Conservation (phyloP, 1,140 invertebrate genomes). For the Drosophila mauritiana region DNA sequence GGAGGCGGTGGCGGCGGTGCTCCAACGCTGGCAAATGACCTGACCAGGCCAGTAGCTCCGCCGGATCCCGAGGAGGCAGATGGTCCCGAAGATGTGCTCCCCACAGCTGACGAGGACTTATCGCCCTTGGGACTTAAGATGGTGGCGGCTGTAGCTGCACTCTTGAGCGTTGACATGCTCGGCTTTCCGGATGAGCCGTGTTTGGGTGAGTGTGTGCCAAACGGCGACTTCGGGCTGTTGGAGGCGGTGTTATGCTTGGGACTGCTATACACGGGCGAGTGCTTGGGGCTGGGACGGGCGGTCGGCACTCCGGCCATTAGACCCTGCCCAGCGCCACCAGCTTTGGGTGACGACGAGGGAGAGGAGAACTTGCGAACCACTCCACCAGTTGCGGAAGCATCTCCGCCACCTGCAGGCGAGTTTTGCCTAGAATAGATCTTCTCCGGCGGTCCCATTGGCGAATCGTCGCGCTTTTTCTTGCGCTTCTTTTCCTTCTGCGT, state of each 20-base stretch:
- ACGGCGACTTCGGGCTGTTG: conserved; percentile 87
- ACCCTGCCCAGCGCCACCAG: conserved; percentile 40
- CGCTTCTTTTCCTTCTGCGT: conserved; percentile 91
- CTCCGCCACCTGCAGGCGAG: conserved; percentile 68
- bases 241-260: conserved; percentile 88
- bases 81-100: conserved; percentile 18
- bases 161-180: conserved; percentile 94
- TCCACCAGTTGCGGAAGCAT: conserved; percentile 72
- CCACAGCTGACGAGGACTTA: conserved; percentile 65
- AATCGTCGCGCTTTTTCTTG: conserved; percentile 90
- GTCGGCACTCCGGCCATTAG: conserved; percentile 84
- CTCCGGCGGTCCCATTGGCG: conserved; percentile 93
- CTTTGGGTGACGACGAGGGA: conserved; percentile 87
- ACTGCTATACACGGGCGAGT: conserved; percentile 91
- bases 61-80: conserved; percentile 16
- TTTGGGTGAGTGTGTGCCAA: conserved; percentile 90
- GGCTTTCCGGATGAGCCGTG: conserved; percentile 92
- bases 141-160: conserved; percentile 86
- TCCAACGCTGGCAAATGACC: conserved; percentile 52
- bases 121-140: conserved; percentile 84
- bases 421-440: conserved; percentile 86
- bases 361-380: conserved; percentile 75
- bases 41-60: conserved; percentile 51
- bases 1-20: conserved; percentile 49
- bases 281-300: conserved; percentile 89